Percentiles rank a stretch among this genome's conserved stretches.
phyloP scores from a whole-genome alignment of 2,888 invertebrate species.

The Diarsia rubi region DNA sequence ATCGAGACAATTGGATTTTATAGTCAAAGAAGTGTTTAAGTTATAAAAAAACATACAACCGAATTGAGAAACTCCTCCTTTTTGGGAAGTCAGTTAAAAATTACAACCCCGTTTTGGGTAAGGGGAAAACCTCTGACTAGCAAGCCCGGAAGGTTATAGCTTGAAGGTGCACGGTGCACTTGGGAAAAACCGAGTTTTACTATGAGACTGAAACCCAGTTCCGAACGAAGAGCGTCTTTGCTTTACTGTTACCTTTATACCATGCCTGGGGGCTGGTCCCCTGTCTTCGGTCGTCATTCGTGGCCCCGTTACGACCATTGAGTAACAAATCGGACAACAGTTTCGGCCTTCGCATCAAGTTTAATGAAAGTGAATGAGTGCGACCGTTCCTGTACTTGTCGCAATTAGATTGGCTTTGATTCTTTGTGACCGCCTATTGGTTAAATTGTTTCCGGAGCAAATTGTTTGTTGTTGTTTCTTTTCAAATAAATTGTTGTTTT shows the following conservation, averaged over 20 bases:
- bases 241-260: neutral
- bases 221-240: neutral
- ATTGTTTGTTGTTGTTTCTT: neutral
- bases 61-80: no score
- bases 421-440: slow-evolving; percentile 17
- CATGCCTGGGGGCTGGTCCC: slow-evolving; percentile 47
- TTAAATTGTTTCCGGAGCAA: slow-evolving; percentile 11
- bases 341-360: slow-evolving; percentile 62
- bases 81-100: no score
- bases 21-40: no score
- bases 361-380: slow-evolving; percentile 62
- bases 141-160: no score
- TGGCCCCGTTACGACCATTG: slow-evolving; percentile 54
- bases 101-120: no score
- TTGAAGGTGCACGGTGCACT: no score
- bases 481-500: neutral
- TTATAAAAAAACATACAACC: no score
- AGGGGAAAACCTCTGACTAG: no score
- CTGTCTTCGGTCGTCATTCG: slow-evolving; percentile 19
- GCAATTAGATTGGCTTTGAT: slow-evolving; percentile 38
- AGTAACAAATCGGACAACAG: slow-evolving; percentile 53
- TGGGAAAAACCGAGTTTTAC: no score
- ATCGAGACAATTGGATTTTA: neutral
- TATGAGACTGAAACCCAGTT: no score
- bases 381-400: slow-evolving; percentile 20